A percentile compares a stretch with the other conserved stretches of the same genome.
Evolutionary conservation across 1,140 invertebrate species (phyloP).

Genomic region (Caligus rogercresseyi): DNA sequence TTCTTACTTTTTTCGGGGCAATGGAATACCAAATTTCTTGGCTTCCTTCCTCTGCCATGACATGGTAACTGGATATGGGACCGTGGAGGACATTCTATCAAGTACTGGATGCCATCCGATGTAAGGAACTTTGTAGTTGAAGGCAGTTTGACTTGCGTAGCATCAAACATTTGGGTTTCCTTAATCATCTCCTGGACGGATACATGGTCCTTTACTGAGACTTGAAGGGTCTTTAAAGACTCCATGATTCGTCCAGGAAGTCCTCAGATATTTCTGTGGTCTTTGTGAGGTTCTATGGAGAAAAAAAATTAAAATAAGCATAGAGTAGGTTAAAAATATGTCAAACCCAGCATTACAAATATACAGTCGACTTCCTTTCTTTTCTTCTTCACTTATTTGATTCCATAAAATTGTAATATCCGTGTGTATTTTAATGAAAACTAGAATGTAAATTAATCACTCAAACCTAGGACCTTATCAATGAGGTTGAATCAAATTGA

Average conservation of each 20-base stretch:
- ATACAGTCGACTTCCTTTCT: no score
- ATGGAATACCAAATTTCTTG: slow-evolving; percentile 5
- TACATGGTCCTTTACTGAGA: not conserved
- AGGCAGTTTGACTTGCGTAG: slow-evolving; percentile 8
- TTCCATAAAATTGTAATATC: no score
- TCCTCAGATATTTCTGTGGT: not conserved
- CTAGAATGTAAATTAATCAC: no score
- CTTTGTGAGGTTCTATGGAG: not conserved
- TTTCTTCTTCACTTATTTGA: no score
- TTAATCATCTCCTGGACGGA: not conserved
- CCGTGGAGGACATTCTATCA: not conserved
- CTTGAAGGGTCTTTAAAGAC: not conserved
- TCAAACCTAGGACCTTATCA: no score
- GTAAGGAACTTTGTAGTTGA: not conserved
- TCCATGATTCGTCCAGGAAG: not conserved
- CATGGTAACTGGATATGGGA: not conserved
- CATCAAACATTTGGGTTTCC: slow-evolving; percentile 7
- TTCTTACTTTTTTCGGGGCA: not conserved
- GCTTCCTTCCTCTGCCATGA: not conserved
- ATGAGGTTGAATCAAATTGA: no score
- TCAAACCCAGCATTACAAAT: no score
- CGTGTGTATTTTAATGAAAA: no score
- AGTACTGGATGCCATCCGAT: slow-evolving; percentile 9
- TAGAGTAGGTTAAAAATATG: no score
- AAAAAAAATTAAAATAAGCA: not conserved